Evolutionary conservation across 2,888 invertebrate genomes (phyloP), one percentile per base, ranked within the genome.

Genomic region (Epistrophe eligans): DNA sequence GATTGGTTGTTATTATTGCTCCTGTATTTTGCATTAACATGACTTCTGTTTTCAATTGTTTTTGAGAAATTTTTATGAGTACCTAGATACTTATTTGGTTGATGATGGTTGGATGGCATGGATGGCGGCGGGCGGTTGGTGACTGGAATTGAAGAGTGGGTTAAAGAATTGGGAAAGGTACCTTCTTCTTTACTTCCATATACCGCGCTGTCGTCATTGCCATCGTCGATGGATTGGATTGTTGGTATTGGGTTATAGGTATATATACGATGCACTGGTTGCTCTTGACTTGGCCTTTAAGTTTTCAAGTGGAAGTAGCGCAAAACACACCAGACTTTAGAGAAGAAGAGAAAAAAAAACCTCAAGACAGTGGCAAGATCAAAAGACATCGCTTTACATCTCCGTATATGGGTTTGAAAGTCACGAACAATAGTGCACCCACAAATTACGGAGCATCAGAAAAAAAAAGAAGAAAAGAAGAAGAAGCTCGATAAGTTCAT

Each of bases 11-110:
- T 89, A 87, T 88, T 89, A 89, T 84, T 89, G 89, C 89, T 88
- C 88, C 89, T 87, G 89, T 88, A 88, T 84, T 89, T 87, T 89
- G 88, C 87, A 89, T 89, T 89, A 84, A 89, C 89, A 89, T 89
- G 89, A 88, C 89, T 89, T 89, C 89, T 89, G 89, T 88, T 89
- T 24, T 88, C 88, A 80, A 88, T 89, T 89, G 88, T 88, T 80
- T 55, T 88, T 77, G 71, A 71, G 88, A 76, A 82, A 88, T 88
- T 87, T 82, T 84, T 84, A 87, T 87, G 87, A 87, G 83, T 79
- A 87, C 79, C 82, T 83, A 76, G 70, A 38, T 70, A 28, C 55
- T 70, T 70, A 70, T 70, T 79, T 79, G 73, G 77, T 77, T 60
- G 40, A 5, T 40, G 52, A 24, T 35, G 52, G 43, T 32, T 5